These are phyloP conservation scores for Siphonodentalium dalli DNA, from an alignment of 2,888 invertebrate genomes.

Conservation along the genomic window DNA sequence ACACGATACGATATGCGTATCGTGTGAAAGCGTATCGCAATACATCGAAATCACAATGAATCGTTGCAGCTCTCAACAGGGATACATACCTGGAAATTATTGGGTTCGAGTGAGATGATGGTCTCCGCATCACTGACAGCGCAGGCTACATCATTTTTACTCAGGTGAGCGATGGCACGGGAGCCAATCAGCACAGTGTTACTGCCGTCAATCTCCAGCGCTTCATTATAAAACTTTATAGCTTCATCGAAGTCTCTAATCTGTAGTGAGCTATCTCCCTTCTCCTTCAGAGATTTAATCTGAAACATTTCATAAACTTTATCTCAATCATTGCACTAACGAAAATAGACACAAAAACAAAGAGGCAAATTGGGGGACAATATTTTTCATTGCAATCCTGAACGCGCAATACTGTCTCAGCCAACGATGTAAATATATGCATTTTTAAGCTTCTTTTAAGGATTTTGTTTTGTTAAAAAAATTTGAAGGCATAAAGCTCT, in stretches of 20 bases:
- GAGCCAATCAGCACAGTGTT: conserved; percentile 48
- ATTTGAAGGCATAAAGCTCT: no score
- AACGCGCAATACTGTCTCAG: no score
- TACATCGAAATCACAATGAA: no score
- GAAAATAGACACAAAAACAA: no score
- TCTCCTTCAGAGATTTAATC: conserved; percentile 48
- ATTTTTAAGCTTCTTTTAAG: no score
- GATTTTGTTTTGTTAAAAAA: no score
- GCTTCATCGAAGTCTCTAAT: conserved; percentile 45
- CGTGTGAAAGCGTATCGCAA: no score
- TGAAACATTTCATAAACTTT: conserved; percentile 18
- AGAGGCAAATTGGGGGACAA: background rate
- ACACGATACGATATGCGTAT: no score
- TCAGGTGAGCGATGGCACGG: conserved; percentile 47
- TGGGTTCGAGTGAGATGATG: conserved; percentile 38
- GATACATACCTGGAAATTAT: conserved; percentile 46
- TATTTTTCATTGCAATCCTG: background rate
- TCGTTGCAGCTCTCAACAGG: no score
- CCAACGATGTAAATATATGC: no score
- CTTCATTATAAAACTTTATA: conserved; percentile 52
- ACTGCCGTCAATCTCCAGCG: conserved; percentile 58
- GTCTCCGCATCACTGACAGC: conserved; percentile 53
- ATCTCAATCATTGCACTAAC: background rate
- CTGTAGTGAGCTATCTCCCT: conserved; percentile 48
- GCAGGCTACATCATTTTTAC: conserved; percentile 45